Evolutionary conservation across 2,888 invertebrate species (phyloP).

Genomic region (Heteropelma amictum): DNA sequence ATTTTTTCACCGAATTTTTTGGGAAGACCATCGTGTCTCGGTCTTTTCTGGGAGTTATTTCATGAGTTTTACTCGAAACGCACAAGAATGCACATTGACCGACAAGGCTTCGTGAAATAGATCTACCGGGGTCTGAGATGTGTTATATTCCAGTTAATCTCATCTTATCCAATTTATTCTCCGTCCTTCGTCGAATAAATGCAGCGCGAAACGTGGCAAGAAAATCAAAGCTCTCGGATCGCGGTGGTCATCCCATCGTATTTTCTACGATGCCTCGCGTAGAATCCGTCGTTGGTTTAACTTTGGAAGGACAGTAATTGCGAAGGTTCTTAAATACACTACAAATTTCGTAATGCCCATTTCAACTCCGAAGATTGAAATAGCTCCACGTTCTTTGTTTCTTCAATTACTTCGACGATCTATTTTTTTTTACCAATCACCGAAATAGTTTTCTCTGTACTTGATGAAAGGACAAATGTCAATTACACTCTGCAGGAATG

Average conservation of each 20-base stretch:
- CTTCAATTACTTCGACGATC: neutral
- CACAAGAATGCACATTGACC: neutral
- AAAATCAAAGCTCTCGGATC: slow-evolving; percentile 11
- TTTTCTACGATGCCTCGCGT: neutral
- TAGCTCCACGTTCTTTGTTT: slow-evolving; percentile 17
- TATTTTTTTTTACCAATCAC: neutral
- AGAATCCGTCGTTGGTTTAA: neutral
- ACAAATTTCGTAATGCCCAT: slow-evolving; percentile 19
- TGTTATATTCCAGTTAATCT: neutral
- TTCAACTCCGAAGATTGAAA: slow-evolving; percentile 23
- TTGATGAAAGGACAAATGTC: slow-evolving; percentile 4
- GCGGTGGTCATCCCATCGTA: neutral
- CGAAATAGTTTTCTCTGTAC: neutral
- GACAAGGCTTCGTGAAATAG: neutral
- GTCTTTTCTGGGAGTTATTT: too few relatives aligned
- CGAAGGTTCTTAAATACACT: slow-evolving; percentile 28
- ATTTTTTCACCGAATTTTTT: too few relatives aligned
- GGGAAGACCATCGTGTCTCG: too few relatives aligned
- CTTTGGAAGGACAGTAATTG: slow-evolving; percentile 32
- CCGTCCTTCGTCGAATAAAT: neutral
- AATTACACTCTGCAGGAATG: too few relatives aligned
- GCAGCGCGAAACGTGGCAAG: slow-evolving; percentile 18
- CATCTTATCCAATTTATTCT: slow-evolving; percentile 1
- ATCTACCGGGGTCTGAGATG: too few relatives aligned
- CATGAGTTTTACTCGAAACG: neutral